These are phyloP conservation scores for Caenorhabditis drosophilae DNA, from an alignment of 2,888 invertebrate genomes.

Conservation along the genomic window DNA sequence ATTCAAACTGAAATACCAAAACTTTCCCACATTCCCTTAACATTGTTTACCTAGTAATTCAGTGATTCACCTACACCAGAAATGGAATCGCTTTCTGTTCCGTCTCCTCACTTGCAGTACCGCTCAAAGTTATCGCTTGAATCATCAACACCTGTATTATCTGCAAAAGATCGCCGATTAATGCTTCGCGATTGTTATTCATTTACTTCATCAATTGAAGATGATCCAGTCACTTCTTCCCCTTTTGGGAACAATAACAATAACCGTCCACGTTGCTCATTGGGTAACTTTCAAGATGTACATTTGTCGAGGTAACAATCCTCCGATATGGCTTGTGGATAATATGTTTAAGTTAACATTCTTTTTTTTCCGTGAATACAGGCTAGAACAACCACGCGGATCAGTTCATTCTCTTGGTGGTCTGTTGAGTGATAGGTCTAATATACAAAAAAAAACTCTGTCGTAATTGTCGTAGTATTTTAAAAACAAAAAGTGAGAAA, in stretches of 20 bases:
- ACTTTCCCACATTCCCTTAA: too few species aligned
- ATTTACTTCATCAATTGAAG: slow-evolving; percentile 23
- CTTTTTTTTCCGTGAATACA: slow-evolving; percentile 9
- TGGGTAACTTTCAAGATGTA: slow-evolving; percentile 34
- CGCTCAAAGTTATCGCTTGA: slow-evolving; percentile 26
- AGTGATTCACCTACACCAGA: background rate
- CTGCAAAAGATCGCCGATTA: slow-evolving; percentile 25
- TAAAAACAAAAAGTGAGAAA: too few species aligned
- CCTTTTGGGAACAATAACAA: slow-evolving; percentile 30
- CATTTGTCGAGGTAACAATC: slow-evolving; percentile 37
- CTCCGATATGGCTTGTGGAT: too few species aligned
- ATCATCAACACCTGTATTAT: slow-evolving; percentile 17
- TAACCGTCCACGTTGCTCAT: slow-evolving; percentile 30
- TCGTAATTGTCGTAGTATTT: too few species aligned
- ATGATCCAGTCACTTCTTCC: slow-evolving; percentile 33
- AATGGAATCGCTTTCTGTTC: slow-evolving; percentile 39
- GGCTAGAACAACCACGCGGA: slow-evolving; percentile 47
- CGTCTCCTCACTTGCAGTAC: slow-evolving; percentile 21
- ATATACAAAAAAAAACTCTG: too few species aligned
- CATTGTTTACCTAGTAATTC: too few species aligned
- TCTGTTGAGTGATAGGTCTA: slow-evolving; percentile 24
- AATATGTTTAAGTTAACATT: background rate
- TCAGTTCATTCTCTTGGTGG: slow-evolving; percentile 47
- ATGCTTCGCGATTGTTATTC: slow-evolving; percentile 31
- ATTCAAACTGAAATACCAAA: too few species aligned